These are phyloP conservation scores for Ditylenchus weischeri DNA, from an alignment of 2,888 invertebrate species.

Conservation along the genomic window DNA sequence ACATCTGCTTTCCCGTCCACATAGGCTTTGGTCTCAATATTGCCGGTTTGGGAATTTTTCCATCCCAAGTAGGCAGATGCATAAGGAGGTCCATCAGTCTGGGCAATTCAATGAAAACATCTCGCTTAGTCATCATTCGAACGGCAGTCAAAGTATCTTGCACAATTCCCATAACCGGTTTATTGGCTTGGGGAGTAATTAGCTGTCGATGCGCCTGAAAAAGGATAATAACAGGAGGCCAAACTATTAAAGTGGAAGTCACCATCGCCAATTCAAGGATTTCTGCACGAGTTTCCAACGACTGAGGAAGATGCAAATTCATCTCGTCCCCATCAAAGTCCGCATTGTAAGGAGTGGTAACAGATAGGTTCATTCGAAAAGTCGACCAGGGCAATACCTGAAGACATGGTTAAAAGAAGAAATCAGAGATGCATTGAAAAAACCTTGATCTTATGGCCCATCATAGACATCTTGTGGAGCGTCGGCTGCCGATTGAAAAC, in stretches of 20 bases:
- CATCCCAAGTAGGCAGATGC: slow-evolving; percentile 98
- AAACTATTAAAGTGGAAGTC: slow-evolving; percentile 59
- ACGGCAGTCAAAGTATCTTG: slow-evolving; percentile 96
- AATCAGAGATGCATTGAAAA: background rate
- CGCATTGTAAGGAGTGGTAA: slow-evolving; percentile 99
- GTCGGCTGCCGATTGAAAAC: slow-evolving; percentile 99
- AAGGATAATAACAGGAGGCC: background rate
- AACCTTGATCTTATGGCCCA: slow-evolving; percentile 78
- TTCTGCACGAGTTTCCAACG: slow-evolving; percentile 95
- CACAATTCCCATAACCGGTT: slow-evolving; percentile 99
- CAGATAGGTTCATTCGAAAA: slow-evolving; percentile 91
- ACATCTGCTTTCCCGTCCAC: slow-evolving; percentile 99
- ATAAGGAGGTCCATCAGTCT: slow-evolving; percentile 98
- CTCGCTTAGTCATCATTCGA: slow-evolving; percentile 97
- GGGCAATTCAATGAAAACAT: slow-evolving; percentile 87
- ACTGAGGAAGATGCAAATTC: slow-evolving; percentile 97
- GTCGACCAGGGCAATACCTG: slow-evolving; percentile 95
- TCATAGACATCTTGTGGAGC: slow-evolving; percentile 99
- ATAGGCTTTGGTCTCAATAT: slow-evolving; percentile 80
- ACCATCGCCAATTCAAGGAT: slow-evolving; percentile 92
- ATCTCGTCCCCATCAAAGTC: slow-evolving; percentile 99
- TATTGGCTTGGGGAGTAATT: slow-evolving; percentile 95
- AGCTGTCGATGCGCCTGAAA: slow-evolving; percentile 71
- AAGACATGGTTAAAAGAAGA: background rate
- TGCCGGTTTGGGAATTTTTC: slow-evolving; percentile 93